phyloP scores from a whole-genome alignment of 2,797 vertebrate species.

The Cephalopachus bancanus region DNA sequence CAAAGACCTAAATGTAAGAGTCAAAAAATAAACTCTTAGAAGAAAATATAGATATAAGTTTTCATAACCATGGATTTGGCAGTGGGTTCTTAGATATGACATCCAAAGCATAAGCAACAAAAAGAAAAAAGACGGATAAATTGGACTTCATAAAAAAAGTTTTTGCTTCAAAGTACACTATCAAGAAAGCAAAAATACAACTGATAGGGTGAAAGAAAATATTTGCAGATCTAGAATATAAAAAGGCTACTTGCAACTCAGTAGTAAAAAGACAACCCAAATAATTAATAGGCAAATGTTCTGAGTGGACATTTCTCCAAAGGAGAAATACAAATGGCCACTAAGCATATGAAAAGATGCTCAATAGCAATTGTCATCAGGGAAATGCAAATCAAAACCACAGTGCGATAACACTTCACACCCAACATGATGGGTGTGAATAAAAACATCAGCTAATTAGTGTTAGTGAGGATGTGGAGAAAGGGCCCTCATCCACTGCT shows the following conservation, averaged over 20 bases:
- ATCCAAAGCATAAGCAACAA: background rate
- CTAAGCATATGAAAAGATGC: background rate
- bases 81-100: background rate
- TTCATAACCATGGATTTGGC: background rate
- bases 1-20: background rate
- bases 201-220: background rate
- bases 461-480: background rate
- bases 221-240: background rate
- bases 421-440: background rate
- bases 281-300: background rate
- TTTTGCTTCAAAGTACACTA: background rate
- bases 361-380: background rate
- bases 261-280: background rate
- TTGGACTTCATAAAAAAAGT: conserved; percentile 4
- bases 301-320: background rate
- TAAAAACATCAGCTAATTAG: background rate
- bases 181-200: background rate
- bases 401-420: background rate
- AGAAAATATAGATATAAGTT: background rate
- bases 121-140: background rate
- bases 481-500: background rate
- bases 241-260: background rate
- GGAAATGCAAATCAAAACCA: conserved; percentile 32
- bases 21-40: background rate
- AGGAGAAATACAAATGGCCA: background rate